Conservation (phyloP, 2,888 invertebrate genomes). For the Tipula confusa region DNA sequence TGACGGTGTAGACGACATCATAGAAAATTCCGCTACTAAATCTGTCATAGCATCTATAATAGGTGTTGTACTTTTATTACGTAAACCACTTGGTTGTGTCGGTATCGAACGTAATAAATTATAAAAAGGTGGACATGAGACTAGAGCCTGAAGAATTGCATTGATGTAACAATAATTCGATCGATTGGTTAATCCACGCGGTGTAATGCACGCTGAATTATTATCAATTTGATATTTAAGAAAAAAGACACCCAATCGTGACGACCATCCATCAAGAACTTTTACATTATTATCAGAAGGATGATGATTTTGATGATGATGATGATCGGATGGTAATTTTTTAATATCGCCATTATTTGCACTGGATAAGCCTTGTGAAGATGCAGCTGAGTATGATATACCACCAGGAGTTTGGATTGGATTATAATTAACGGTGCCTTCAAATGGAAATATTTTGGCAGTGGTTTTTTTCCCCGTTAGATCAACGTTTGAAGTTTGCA, state of each 20-base stretch:
- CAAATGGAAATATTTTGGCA: conserved; percentile 60
- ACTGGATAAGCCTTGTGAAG: conserved; percentile 45
- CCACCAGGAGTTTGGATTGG: conserved; percentile 43
- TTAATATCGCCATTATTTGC: conserved; percentile 33
- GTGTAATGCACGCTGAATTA: conserved; percentile 72
- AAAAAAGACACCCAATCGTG: conserved; percentile 52
- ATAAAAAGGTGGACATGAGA: conserved; percentile 93
- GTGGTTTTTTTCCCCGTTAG: conserved; percentile 52
- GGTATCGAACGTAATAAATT: conserved; percentile 80
- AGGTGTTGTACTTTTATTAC: conserved; percentile 63
- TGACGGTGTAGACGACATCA: conserved; percentile 51
- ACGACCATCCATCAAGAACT: conserved; percentile 31
- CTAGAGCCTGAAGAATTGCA: conserved; percentile 86
- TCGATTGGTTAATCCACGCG: conserved; percentile 86
- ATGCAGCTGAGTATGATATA: conserved; percentile 49
- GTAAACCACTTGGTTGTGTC: conserved; percentile 54
- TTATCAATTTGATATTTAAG: conserved; percentile 72
- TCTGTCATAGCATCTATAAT: conserved; percentile 82
- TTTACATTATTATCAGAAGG: background rate
- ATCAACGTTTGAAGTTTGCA: conserved; percentile 38
- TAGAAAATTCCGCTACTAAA: conserved; percentile 73
- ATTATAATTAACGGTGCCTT: conserved; percentile 36
- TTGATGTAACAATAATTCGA: conserved; percentile 97
- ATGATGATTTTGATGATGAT: conserved; percentile 15
- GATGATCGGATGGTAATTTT: conserved; percentile 30